These are phyloP conservation scores for Caenorhabditis sinica DNA, from an alignment of 2,888 invertebrate species.

Conservation along the genomic window DNA sequence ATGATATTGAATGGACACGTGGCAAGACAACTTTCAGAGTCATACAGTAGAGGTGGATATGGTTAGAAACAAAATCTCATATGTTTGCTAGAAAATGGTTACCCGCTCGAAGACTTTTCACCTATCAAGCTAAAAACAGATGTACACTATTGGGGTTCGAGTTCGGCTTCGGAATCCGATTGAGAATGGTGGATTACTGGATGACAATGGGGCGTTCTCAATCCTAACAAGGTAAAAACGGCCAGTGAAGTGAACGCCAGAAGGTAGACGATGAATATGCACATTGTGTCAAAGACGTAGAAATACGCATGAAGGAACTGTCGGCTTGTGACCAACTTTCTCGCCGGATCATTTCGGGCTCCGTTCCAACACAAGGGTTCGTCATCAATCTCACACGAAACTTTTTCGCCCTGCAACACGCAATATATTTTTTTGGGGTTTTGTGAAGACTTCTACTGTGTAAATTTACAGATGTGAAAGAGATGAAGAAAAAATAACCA, in stretches of 20 bases:
- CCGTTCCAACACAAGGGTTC: slow-evolving; percentile 59
- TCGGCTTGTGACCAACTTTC: slow-evolving; percentile 20
- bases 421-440: slow-evolving; percentile 9
- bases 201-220: not conserved
- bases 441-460: not conserved
- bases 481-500: not conserved
- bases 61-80: slow-evolving; percentile 17
- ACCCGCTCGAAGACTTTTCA: slow-evolving; percentile 1
- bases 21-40: slow-evolving; percentile 45
- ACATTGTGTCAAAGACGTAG: slow-evolving; percentile 24
- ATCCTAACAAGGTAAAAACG: not conserved
- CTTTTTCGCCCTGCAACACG: slow-evolving; percentile 72
- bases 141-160: not conserved
- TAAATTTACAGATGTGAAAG: slow-evolving; percentile 8
- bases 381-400: slow-evolving; percentile 72
- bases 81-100: slow-evolving; percentile 1
- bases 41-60: slow-evolving; percentile 17
- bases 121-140: slow-evolving; percentile 12
- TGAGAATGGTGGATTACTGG: not conserved
- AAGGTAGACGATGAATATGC: slow-evolving; percentile 37
- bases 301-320: not conserved
- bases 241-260: slow-evolving; percentile 11
- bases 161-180: not conserved
- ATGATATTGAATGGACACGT: slow-evolving; percentile 49
- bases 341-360: slow-evolving; percentile 21